Conservation (phyloP, 37 sponge, comb jelly and placozoan species). For the Diacarnus erythraeanus region DNA sequence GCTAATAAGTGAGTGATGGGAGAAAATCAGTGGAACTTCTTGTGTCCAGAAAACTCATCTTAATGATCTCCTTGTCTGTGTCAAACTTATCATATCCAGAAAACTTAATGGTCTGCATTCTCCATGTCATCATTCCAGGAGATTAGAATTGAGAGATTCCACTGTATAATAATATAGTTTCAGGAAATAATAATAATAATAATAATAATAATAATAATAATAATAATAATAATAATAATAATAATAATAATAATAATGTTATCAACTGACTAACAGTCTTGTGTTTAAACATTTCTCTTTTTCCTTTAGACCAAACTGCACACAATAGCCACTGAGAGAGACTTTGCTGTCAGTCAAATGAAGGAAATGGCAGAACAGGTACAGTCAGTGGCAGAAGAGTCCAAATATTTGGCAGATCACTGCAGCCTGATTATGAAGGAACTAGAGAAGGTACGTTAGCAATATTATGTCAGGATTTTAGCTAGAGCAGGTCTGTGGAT, state of each 20-base stretch:
- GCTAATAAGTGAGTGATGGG: too few relatives aligned
- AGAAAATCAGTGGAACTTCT: too few relatives aligned
- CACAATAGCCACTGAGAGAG: slow-evolving; percentile 45
- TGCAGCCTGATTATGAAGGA: slow-evolving; percentile 22
- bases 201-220: too few relatives aligned
- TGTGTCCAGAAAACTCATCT: background rate
- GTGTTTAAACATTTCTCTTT: background rate
- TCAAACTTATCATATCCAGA: background rate
- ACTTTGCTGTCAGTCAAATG: slow-evolving; percentile 54
- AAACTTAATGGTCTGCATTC: background rate
- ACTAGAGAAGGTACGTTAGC: slow-evolving; percentile 12
- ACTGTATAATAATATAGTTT: too few relatives aligned
- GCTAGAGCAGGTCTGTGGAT: too few relatives aligned
- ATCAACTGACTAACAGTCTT: too few relatives aligned
- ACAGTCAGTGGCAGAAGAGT: slow-evolving; percentile 37
- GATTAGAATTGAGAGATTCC: too few relatives aligned
- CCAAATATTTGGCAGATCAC: slow-evolving; percentile 47
- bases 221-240: too few relatives aligned
- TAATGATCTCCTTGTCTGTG: background rate
- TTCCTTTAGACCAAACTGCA: slow-evolving; percentile 20
- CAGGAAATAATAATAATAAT: too few relatives aligned
- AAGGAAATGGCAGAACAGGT: slow-evolving; percentile 58
- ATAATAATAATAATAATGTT: too few relatives aligned
- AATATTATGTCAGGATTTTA: too few relatives aligned
- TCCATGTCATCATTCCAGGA: too few relatives aligned